These are phyloP conservation scores for Lepus americanus DNA, from an alignment of 2,113 vertebrate genomes.

Conservation along the genomic window DNA sequence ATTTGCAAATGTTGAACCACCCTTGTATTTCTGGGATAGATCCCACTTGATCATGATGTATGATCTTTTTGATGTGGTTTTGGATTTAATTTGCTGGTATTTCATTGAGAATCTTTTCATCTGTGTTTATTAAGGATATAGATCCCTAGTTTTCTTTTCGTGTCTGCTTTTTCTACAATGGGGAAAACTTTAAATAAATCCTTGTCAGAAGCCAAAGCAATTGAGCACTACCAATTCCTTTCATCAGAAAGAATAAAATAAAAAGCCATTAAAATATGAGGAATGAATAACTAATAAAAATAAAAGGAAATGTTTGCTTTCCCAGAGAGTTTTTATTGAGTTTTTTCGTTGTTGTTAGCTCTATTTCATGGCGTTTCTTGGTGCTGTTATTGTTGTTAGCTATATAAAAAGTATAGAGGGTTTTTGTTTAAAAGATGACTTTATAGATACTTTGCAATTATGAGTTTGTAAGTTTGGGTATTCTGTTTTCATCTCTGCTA, in stretches of 20 bases:
- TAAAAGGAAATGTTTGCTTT: not conserved
- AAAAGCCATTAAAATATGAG: constrained; percentile 45
- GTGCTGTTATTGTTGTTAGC: not conserved
- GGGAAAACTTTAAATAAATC: constrained; percentile 22
- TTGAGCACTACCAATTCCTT: not conserved
- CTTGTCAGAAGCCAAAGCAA: not conserved
- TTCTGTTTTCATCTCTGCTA: not conserved
- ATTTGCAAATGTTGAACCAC: too few relatives aligned
- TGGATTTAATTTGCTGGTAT: too few relatives aligned
- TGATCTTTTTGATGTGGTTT: too few relatives aligned
- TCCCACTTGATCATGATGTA: too few relatives aligned
- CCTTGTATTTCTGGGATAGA: too few relatives aligned
- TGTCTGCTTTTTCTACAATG: too few relatives aligned
- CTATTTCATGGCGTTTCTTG: too few relatives aligned
- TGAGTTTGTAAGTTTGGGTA: constrained; percentile 27
- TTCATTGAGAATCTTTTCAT: too few relatives aligned
- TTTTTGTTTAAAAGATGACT: not conserved
- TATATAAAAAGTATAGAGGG: not conserved
- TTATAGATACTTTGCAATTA: not conserved
- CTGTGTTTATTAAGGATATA: too few relatives aligned
- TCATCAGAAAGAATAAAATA: constrained; percentile 6
- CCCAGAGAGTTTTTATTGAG: not conserved
- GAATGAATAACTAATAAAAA: constrained; percentile 7
- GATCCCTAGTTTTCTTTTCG: too few relatives aligned
- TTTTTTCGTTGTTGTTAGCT: not conserved